phyloP scores from a whole-genome alignment of 2,113 vertebrate species.

The Chaetodon trifascialis region DNA sequence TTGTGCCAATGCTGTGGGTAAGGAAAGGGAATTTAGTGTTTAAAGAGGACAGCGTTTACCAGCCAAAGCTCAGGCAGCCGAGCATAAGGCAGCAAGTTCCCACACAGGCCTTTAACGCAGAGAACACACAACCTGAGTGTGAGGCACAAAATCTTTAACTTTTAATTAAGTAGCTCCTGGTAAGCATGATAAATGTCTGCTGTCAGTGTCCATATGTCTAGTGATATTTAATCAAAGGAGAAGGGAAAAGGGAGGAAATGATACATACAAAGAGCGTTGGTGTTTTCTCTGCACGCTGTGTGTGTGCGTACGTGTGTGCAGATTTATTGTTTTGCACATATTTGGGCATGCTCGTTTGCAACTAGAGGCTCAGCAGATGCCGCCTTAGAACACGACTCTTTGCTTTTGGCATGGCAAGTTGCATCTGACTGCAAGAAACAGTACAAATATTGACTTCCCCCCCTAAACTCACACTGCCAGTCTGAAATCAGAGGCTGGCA shows the following conservation, averaged over 20 bases:
- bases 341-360: slow-evolving; percentile 23
- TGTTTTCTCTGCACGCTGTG: neutral
- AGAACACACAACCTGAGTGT: slow-evolving; percentile 8
- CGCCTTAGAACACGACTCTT: slow-evolving; percentile 58
- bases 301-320: slow-evolving; percentile 5
- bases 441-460: slow-evolving; percentile 85
- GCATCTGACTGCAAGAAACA: slow-evolving; percentile 74
- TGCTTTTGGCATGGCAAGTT: slow-evolving; percentile 60
- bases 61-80: slow-evolving; percentile 21
- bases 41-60: slow-evolving; percentile 29
- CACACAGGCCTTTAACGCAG: slow-evolving; percentile 31
- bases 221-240: slow-evolving; percentile 38
- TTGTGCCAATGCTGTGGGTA: slow-evolving; percentile 23
- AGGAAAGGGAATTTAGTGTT: slow-evolving; percentile 36
- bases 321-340: slow-evolving; percentile 37
- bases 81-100: slow-evolving; percentile 4
- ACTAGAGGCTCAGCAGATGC: slow-evolving; percentile 21
- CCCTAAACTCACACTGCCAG: slow-evolving; percentile 54
- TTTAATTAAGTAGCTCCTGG: slow-evolving; percentile 52
- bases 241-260: neutral
- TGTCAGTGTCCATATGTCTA: slow-evolving; percentile 20
- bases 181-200: slow-evolving; percentile 29
- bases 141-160: slow-evolving; percentile 40
- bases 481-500: slow-evolving; percentile 66
- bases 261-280: neutral